These are phyloP conservation scores for Papilio helenus DNA, from an alignment of 1,140 invertebrate genomes.

Conservation along the genomic window DNA sequence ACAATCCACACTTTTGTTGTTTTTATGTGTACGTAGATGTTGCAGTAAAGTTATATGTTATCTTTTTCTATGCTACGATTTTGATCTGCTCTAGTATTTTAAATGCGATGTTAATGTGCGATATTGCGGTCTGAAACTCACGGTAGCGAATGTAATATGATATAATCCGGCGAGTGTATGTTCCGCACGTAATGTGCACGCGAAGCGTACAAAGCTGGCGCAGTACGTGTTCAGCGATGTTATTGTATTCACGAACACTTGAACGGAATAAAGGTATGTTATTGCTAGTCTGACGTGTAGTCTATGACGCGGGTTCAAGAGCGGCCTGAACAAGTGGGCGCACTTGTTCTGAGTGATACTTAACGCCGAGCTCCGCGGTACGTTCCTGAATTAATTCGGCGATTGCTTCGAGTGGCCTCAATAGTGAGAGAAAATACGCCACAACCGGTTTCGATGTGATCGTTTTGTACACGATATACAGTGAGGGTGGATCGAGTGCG, in stretches of 20 bases:
- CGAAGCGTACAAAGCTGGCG: conserved; percentile 36
- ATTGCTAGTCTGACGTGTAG: conserved; percentile 40
- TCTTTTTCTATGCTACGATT: not conserved
- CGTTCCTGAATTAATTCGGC: conserved; percentile 47
- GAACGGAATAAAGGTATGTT: conserved; percentile 41
- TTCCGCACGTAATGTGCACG: conserved; percentile 31
- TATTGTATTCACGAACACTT: conserved; percentile 40
- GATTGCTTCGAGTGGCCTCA: conserved; percentile 44
- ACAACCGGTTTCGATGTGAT: conserved; percentile 21
- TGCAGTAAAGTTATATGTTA: not conserved
- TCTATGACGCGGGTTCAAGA: conserved; percentile 44
- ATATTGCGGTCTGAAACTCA: conserved; percentile 24
- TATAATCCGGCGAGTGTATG: conserved; percentile 32
- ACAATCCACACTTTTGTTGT: not conserved
- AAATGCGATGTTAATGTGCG: conserved; percentile 13
- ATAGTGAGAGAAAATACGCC: conserved; percentile 40
- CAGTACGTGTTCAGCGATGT: conserved; percentile 35
- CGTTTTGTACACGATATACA: conserved; percentile 35
- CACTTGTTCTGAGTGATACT: conserved; percentile 34
- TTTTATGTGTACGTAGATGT: not conserved
- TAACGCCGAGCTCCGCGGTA: conserved; percentile 38
- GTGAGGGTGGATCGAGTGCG: conserved; percentile 22
- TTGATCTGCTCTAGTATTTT: conserved; percentile 1
- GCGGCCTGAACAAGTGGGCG: conserved; percentile 35
- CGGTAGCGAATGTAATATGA: conserved; percentile 34